Conservation (phyloP, 2,888 invertebrate genomes). For the Nomada ruficornis region DNA sequence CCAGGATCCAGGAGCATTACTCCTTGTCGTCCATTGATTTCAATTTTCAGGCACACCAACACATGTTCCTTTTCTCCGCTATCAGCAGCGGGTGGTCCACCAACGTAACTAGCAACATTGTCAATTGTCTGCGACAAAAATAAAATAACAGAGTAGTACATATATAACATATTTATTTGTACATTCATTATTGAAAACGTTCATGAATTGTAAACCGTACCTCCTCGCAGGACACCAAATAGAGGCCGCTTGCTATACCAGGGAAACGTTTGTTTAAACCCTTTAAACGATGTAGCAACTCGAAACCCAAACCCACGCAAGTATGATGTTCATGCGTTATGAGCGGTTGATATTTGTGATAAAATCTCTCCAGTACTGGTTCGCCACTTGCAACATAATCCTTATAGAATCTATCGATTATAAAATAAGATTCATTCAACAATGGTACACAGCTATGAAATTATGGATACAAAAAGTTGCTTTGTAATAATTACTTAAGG, state of each 20-base stretch:
- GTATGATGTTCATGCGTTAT: slow-evolving; percentile 93
- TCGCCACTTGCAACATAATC: slow-evolving; percentile 87
- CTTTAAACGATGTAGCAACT: slow-evolving; percentile 89
- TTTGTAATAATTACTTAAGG: slow-evolving; percentile 84
- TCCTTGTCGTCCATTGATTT: slow-evolving; percentile 90
- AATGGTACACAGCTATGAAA: slow-evolving; percentile 83
- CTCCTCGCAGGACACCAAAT: slow-evolving; percentile 95
- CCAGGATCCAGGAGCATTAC: slow-evolving; percentile 95
- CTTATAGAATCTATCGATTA: slow-evolving; percentile 85
- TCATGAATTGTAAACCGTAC: slow-evolving; percentile 82
- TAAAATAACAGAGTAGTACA: slow-evolving; percentile 8
- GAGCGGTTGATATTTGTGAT: slow-evolving; percentile 91
- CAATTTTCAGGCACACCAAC: slow-evolving; percentile 90
- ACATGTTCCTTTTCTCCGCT: slow-evolving; percentile 95
- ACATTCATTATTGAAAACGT: neutral
- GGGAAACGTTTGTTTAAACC: slow-evolving; percentile 88
- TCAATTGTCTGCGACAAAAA: slow-evolving; percentile 81
- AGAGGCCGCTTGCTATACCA: slow-evolving; percentile 88
- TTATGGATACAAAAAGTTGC: neutral
- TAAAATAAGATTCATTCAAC: neutral
- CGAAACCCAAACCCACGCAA: slow-evolving; percentile 95
- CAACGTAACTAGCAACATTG: slow-evolving; percentile 83
- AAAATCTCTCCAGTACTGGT: slow-evolving; percentile 89
- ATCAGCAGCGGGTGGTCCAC: slow-evolving; percentile 85
- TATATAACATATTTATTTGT: too few species aligned